Evolutionary conservation across 2,797 vertebrate species (phyloP).

Genomic region (Lemur catta): DNA sequence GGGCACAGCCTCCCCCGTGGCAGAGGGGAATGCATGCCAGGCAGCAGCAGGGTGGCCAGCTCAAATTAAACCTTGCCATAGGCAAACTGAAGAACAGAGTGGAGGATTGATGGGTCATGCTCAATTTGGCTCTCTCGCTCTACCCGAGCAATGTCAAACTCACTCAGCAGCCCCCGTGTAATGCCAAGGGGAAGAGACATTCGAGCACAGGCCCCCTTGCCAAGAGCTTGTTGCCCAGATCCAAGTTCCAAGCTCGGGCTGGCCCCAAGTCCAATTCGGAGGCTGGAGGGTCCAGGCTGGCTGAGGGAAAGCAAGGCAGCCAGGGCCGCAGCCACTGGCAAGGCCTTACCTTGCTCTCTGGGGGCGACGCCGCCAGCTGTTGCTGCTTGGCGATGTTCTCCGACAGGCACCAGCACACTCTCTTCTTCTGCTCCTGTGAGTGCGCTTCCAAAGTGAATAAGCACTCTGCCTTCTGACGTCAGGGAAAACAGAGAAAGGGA

Average conservation of each 20-base stretch:
- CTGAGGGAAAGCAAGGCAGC: background rate
- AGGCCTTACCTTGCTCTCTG: conserved; percentile 82
- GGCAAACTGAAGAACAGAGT: background rate
- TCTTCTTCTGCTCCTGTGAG: conserved; percentile 95
- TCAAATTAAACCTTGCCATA: background rate
- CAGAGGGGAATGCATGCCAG: background rate
- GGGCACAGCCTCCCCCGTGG: background rate
- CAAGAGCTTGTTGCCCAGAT: background rate
- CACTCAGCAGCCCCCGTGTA: background rate
- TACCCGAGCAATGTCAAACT: background rate
- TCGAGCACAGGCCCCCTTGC: background rate
- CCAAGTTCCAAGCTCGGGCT: background rate
- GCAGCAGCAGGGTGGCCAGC: background rate
- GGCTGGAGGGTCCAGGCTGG: background rate
- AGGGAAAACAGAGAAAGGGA: conserved; percentile 82
- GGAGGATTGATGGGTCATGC: background rate
- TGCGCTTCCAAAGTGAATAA: conserved; percentile 96
- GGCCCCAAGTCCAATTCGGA: background rate
- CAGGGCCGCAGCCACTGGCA: fast-evolving
- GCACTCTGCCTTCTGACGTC: conserved; percentile 95
- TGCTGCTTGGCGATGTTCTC: conserved; percentile 95
- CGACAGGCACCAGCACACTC: conserved; percentile 95
- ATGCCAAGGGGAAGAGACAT: background rate
- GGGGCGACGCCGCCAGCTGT: conserved; percentile 73
- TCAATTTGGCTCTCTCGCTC: background rate